A percentile compares a stretch with the other conserved stretches of the same genome.
Evolutionary conservation across 2,113 vertebrate species (phyloP).

Genomic region (Poecilia latipinna): DNA sequence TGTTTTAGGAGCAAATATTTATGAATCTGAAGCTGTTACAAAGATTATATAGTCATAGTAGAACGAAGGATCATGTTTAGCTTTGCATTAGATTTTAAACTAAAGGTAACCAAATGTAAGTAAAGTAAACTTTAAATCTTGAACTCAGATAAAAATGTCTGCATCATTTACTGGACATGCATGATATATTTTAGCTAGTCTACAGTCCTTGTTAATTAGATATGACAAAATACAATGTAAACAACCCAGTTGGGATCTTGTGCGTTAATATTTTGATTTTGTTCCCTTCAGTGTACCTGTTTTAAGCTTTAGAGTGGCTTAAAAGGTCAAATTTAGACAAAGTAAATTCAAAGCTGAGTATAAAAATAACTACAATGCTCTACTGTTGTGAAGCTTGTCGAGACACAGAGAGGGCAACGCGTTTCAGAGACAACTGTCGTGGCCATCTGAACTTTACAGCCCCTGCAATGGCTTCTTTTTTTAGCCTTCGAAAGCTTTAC

Average conservation of each 20-base stretch:
- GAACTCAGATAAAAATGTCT: neutral
- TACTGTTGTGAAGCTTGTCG: slow-evolving; percentile 9
- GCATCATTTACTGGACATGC: neutral
- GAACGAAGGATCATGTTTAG: no score
- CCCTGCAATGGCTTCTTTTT: slow-evolving; percentile 9
- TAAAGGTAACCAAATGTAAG: neutral
- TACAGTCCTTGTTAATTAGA: no score
- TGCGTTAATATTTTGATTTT: neutral
- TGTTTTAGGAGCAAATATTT: no score
- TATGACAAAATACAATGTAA: neutral
- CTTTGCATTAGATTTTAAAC: no score
- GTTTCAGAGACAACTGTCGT: neutral
- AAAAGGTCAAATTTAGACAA: neutral
- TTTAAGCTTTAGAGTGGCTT: neutral
- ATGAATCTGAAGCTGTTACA: no score
- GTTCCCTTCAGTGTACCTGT: neutral
- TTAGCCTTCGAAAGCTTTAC: slow-evolving; percentile 7
- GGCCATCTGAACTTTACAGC: neutral
- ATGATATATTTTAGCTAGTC: neutral
- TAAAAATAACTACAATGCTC: slow-evolving; percentile 25
- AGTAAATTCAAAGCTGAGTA: slow-evolving; percentile 1
- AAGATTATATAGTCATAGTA: no score
- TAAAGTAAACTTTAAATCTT: neutral
- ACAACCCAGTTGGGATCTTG: neutral
- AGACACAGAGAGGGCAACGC: neutral